Base-by-base conservation (phyloP, 2,113 vertebrate genomes). In the Leptosomus discolor region DNA sequence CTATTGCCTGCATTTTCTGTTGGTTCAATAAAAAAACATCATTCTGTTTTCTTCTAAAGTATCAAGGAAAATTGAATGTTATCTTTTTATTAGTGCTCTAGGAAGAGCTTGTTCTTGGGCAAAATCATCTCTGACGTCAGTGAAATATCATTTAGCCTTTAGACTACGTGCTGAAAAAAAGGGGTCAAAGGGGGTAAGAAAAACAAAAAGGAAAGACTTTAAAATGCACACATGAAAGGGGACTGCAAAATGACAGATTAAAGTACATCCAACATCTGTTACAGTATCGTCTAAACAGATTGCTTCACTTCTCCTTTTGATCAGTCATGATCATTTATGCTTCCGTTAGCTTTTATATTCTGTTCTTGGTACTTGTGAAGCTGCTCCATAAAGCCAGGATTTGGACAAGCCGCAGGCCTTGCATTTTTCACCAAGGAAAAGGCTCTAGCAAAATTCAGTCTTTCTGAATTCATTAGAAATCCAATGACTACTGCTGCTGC, bases 321-420 rank as follows among this genome's bases (percentile, higher is more conserved):
- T 97, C 96, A 95, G 69, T 93, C 48, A 3, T 90, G 76, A 48
- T 76, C 86, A 63, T 85, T 95, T 95, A 95, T 75, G 51, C 71
- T 98, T 83, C 89, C 90, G 15, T 97, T 98, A 71, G 94, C 54
- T 60, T 86, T 95, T 95, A 58, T 70, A 43, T 90, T 95, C 91
- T 83, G 79, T 48, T 98, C 98, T 91, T 97, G 97, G 96, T 99
- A 99, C 76, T 97, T 97, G 94, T 98, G 98, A n/a, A 99, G 98
- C 92, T 99, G 99, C n/a, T 99, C 98, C 97, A 99, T 93, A 97
- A 99, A 99, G 74, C 99, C 99, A 6, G 98, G 97, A 96, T 99
- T 99, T 26, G 99, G 99, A 94, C 98, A 98, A 48, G 98, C 98
- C 2, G 96, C 97, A 15, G 99, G 98, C 36, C 99, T 99, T 34